These are phyloP conservation scores for Phataginus tetradactyla DNA, from an alignment of 2,797 vertebrate species.

Conservation along the genomic window DNA sequence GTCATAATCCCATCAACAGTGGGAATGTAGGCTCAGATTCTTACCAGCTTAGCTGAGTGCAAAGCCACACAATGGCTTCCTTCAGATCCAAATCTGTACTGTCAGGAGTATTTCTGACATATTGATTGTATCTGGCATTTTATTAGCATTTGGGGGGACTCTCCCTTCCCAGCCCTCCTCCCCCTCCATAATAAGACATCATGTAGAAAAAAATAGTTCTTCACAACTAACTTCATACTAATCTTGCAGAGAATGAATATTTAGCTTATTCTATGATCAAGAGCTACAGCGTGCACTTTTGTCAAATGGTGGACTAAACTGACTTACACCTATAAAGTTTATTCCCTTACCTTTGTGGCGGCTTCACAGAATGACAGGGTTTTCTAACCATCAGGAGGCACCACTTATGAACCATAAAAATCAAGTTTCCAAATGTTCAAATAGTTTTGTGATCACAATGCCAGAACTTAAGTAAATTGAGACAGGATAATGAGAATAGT, in stretches of 20 bases:
- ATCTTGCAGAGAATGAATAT: background rate
- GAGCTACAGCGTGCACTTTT: background rate
- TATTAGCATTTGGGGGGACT: background rate
- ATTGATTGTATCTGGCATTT: background rate
- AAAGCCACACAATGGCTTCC: background rate
- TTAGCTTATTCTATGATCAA: background rate
- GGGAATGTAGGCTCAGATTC: background rate
- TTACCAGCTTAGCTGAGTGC: background rate
- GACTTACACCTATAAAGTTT: background rate
- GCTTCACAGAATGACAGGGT: background rate
- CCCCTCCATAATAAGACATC: background rate
- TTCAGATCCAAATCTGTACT: background rate
- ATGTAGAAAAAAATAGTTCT: background rate
- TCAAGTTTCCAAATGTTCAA: background rate
- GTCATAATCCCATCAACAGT: background rate
- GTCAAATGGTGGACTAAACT: background rate
- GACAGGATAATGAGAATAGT: background rate
- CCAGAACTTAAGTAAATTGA: background rate
- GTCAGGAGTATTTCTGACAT: background rate
- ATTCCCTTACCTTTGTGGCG: background rate
- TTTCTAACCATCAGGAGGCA: conserved; percentile 35
- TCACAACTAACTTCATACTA: background rate
- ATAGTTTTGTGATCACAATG: background rate
- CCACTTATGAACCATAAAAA: background rate
- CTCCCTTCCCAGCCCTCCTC: background rate